Conservation (phyloP, 2,888 invertebrate species). For the Morpho deidamia region DNA sequence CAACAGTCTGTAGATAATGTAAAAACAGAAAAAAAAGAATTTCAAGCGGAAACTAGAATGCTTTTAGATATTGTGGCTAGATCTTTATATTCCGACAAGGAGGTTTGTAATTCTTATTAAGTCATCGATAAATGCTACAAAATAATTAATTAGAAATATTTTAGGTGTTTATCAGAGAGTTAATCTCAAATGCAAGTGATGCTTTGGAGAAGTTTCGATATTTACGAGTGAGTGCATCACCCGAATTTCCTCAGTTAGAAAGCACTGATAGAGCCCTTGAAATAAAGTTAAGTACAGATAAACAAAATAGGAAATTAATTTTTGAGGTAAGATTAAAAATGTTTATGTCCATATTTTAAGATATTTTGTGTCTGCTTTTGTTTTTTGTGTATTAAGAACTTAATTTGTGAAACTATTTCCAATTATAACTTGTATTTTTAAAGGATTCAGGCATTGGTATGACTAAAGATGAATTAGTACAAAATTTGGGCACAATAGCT, state of each 20-base stretch:
- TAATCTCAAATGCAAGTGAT: conserved; percentile 98
- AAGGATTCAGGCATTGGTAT: conserved; percentile 97
- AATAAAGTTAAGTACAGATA: conserved; percentile 93
- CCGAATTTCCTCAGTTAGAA: conserved; percentile 69
- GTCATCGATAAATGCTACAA: neutral
- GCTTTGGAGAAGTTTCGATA: conserved; percentile 97
- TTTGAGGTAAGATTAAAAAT: conserved; percentile 83
- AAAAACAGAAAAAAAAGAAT: conserved; percentile 88
- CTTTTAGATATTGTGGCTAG: conserved; percentile 97
- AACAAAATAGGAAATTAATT: conserved; percentile 88
- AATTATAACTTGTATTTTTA: neutral
- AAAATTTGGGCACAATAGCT: conserved; percentile 96
- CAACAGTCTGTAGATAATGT: conserved; percentile 54
- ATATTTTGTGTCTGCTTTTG: neutral
- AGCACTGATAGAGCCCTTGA: conserved; percentile 85
- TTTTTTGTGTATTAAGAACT: neutral
- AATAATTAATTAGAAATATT: conserved; percentile 14
- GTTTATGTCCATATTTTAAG: neutral
- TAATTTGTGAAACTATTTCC: neutral
- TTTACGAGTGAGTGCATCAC: conserved; percentile 79
- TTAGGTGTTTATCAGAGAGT: conserved; percentile 95
- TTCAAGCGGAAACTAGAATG: conserved; percentile 98
- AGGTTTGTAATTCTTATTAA: conserved; percentile 70
- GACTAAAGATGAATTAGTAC: conserved; percentile 93
- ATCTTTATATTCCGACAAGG: conserved; percentile 98